Base-by-base conservation (phyloP, 2,888 invertebrate species). In the Torymus auratus region DNA sequence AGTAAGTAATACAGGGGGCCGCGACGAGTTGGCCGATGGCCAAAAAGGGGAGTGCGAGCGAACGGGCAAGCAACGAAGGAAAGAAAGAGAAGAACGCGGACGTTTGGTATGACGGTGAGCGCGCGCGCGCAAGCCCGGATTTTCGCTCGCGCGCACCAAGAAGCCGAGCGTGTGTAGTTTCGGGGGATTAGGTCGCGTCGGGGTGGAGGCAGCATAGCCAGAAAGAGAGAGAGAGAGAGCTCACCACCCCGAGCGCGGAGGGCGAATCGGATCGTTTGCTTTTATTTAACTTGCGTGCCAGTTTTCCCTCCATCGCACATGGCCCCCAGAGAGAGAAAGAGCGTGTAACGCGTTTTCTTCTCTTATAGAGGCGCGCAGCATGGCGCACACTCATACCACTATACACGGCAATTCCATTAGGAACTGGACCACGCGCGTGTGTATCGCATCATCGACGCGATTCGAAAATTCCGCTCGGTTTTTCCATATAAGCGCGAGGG, bases 391-490 rank as follows among this genome's bases (percentile, higher is more conserved):
- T 41, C 41, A 41, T 7, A 41, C 41, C 7, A 7, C 41, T 41
- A 28, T 3, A 7, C 41, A 0, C 41, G 82, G 85, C 88, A 89
- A 89, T 89, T 88, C 88, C 87, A 89, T 89, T 89, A 89, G 86
- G 84, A 86, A 86, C 84, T 85, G 86, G 86, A 85, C 84, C 15
- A 41, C 41, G 41, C 28, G 73, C 55, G 13, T 41, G 13, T 55
- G 23, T 41, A 41, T 41, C 41, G 41, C 7, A 41, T 41, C 7
- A 41, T 41, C 41, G 41, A 41, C 41, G 17, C 53, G 13, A 52
- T 28, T 58, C 52, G 56, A 69, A 62, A 67, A 62, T 69, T 68
- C 53, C 2, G 7, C 11, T 12, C 5, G 14, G 50, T 41, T 68
- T 68, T 73, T 55, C 58, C 28, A 28, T 12, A 7, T 10, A 23